phyloP scores from a whole-genome alignment of 2,113 vertebrate genomes.

The Larimichthys crocea region DNA sequence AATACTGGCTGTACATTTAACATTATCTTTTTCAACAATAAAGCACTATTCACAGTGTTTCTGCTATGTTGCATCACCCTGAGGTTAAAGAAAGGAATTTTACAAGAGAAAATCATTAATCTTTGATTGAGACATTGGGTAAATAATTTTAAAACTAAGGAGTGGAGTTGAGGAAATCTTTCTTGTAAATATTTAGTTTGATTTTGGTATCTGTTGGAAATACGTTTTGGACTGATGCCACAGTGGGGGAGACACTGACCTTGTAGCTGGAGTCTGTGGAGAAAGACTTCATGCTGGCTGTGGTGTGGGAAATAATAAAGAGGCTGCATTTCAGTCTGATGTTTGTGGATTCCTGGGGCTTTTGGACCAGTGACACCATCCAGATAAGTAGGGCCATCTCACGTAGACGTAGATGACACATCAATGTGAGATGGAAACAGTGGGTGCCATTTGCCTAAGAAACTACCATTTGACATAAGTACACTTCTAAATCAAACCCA shows the following conservation, averaged over 20 bases:
- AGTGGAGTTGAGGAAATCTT: conserved; percentile 44
- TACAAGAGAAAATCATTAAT: conserved; percentile 1
- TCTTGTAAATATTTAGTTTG: conserved; percentile 72
- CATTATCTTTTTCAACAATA: not conserved
- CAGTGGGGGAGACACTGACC: conserved; percentile 53
- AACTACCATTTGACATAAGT: not conserved
- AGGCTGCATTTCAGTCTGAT: conserved; percentile 28
- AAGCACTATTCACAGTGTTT: not conserved
- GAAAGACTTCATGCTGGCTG: conserved; percentile 50
- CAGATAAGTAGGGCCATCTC: conserved; percentile 10
- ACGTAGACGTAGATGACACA: not conserved
- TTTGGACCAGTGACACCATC: conserved; percentile 15
- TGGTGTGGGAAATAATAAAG: conserved; percentile 36
- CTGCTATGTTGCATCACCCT: not conserved
- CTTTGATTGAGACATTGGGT: conserved; percentile 10
- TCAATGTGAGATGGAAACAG: not conserved
- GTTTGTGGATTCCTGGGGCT: conserved; percentile 33
- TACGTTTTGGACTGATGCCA: conserved; percentile 45
- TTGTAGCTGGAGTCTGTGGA: conserved; percentile 51
- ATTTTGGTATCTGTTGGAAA: conserved; percentile 65
- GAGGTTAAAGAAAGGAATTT: not conserved
- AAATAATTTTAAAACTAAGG: conserved; percentile 27
- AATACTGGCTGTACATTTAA: not conserved
- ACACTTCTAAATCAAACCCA: not conserved
- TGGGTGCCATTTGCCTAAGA: not conserved